Percentiles rank a stretch among this genome's conserved stretches.
Evolutionary conservation across 2,113 vertebrate species (phyloP).

Genomic region (Semicossyphus pulcher): DNA sequence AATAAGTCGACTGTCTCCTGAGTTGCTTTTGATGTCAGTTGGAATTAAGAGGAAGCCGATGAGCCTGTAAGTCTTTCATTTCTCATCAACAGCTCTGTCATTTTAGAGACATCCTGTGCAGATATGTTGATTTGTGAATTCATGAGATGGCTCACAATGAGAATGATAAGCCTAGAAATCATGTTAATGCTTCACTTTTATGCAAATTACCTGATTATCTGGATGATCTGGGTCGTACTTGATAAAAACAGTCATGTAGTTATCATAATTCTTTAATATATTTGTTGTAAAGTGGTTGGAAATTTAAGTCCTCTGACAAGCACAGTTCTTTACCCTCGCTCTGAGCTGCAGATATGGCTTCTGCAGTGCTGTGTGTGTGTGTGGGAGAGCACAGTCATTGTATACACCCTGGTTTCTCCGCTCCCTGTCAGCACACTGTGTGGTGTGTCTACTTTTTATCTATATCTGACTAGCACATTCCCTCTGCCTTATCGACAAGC

Average conservation of each 20-base stretch:
- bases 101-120: slow-evolving; percentile 6
- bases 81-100: slow-evolving; percentile 18
- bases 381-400: not conserved
- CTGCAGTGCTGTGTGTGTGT: not conserved
- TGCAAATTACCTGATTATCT: too few relatives aligned
- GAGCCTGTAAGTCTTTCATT: slow-evolving; percentile 25
- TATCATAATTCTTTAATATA: not conserved
- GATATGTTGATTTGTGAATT: slow-evolving; percentile 25
- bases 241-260: not conserved
- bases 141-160: not conserved
- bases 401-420: slow-evolving; percentile 14
- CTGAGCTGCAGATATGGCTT: slow-evolving; percentile 18
- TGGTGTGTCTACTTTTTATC: slow-evolving; percentile 38
- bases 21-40: slow-evolving; percentile 8
- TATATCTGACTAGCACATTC: slow-evolving; percentile 51
- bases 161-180: slow-evolving; percentile 20
- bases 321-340: slow-evolving; percentile 13
- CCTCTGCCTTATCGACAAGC: slow-evolving; percentile 56
- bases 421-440: slow-evolving; percentile 19
- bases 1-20: slow-evolving; percentile 11
- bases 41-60: slow-evolving; percentile 2
- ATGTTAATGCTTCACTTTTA: slow-evolving; percentile 20
- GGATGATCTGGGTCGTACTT: too few relatives aligned
- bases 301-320: not conserved
- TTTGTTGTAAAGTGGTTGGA: not conserved